Evolutionary conservation across 2,888 invertebrate species (phyloP), one percentile per base, ranked within the genome.

Genomic region (Dasysyrphus tricinctus): DNA sequence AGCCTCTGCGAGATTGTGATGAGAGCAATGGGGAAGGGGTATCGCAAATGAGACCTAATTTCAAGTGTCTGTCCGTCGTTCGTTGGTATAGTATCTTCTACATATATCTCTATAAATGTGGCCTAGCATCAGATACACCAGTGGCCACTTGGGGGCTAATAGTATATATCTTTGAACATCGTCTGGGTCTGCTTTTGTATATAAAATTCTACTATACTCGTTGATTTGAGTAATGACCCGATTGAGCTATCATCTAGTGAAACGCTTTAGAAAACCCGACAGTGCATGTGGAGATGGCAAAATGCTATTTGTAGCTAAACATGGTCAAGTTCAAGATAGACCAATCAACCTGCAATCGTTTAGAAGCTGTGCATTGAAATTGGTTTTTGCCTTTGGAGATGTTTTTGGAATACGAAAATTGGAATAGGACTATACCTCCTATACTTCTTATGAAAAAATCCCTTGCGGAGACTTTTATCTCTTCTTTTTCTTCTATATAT

Each of bases 241-340:
- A 86, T 86, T 85, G 85, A 85, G 85, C 85, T 86, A 86, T 86
- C 86, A 81, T 85, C 80, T 77, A 57, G 61, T 77, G 75, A 79
- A 84, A 65, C 51, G 70, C 44, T 59, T 67, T 79, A 39, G 39
- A 76, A 70, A 61, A 51, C 57, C 70, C 67, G 67, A 49, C 44
- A 29, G 42, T 29, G 63, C 49, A 63, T 72, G 39, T 65, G 42
- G 76, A 37, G 69, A 69, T 75, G 49, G 75, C 69, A 74, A 69
- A 61, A 61, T 61, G 51, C 51, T 32, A 65, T 59, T 70, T 65
- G 44, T 65, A 76, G 49, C 65, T 76, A 80, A 80, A 81, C 69
- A 69, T 79, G 82, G 87, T 87, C 87, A 82, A 87, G 87, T 87
- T 87, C 82, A 82, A 82, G 86, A 74, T 76, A 72, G 72, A 78